Base-by-base conservation (phyloP, 2,113 vertebrate genomes). In the Notarius lentiginosus region DNA sequence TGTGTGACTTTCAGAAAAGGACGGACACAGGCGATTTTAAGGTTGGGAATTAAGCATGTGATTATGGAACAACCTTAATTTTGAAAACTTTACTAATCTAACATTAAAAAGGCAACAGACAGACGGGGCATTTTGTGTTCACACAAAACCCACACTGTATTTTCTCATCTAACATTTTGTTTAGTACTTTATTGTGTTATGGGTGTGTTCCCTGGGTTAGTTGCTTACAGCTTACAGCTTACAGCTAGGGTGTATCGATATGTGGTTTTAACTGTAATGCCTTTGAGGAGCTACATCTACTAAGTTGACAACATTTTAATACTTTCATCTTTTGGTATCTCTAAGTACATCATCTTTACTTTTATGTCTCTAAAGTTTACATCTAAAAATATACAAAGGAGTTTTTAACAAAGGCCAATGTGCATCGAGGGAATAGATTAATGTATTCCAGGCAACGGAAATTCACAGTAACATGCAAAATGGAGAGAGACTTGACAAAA, bases 211-310 rank as follows among this genome's bases (percentile, higher is more conserved):
- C 30, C 41, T 27, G 24, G 83, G 72, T 73, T 76, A 60, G 51
- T 56, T n/a, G 77, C 77, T 82, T 22, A 66, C 34, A 58, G 79
- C 51, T 47, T n/a, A n/a, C n/a, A n/a, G 77, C 77, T 82, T 22
- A 66, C 34, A 58, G 79, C 51, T 47, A 22, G 61, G 79, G 77
- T 63, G 81, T 79, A 83, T 49, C 65, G 22, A 7, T 1, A 0
- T 84, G 20, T 75, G 53, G 77, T 63, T 73, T 87, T 84, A 88
- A 89, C 76, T 68, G 47, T 75, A 83, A 83, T 75, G 87, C 77
- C 79, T 81, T 66, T 10, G 53, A 84, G 75, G 80, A 83, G 73
- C 65, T 86, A 49, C 86, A 53, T 79, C 27, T 66, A 55, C 83
- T 82, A 86, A 89, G 75, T 55, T 34, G 7, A 27, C n/a, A 15